Conservation (phyloP, 2,797 vertebrate genomes). For the Platyrinchus mystaceus region DNA sequence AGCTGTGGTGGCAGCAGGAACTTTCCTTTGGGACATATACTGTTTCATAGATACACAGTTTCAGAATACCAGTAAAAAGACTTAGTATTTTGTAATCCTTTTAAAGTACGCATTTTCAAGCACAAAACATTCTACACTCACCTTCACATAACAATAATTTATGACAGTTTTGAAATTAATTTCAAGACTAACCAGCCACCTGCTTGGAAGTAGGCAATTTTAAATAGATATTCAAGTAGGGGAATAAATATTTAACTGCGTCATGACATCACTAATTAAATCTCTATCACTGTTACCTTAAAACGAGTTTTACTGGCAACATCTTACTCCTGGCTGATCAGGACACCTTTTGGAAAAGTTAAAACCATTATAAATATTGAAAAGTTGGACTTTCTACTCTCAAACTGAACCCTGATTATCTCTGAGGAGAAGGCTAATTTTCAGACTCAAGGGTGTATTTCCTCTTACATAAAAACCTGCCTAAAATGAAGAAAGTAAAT, state of each 20-base stretch:
- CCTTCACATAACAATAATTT: neutral
- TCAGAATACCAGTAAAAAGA: neutral
- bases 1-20: neutral
- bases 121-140: fast-evolving
- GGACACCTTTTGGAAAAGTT: neutral
- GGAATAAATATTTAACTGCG: neutral
- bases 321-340: neutral
- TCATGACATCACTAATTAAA: neutral
- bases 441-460: neutral
- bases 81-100: neutral
- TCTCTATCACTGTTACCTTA: neutral
- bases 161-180: neutral
- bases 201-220: neutral
- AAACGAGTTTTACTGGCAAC: neutral
- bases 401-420: neutral
- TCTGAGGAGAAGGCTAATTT: neutral
- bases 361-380: neutral
- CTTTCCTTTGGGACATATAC: neutral
- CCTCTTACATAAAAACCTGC: neutral
- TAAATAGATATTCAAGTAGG: neutral
- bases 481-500: neutral
- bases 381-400: neutral
- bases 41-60: neutral
- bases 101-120: neutral
- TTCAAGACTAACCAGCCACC: neutral